These are phyloP conservation scores for Azemiops feae DNA, from an alignment of 2,113 vertebrate genomes.

Conservation along the genomic window DNA sequence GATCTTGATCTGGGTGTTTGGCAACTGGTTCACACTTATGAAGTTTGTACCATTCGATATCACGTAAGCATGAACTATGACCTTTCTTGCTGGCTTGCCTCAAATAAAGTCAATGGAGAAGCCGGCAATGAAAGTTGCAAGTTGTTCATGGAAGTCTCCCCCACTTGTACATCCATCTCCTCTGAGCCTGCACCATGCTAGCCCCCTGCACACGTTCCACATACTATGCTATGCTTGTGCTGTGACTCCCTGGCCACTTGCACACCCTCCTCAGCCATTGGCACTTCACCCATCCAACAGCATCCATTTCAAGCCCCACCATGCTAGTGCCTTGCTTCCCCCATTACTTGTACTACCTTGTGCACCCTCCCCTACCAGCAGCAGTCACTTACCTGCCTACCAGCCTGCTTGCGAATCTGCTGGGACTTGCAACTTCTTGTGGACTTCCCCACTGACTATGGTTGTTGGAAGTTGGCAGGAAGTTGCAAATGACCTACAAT, in stretches of 20 bases:
- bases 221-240: too few species aligned
- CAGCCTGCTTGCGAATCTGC: background rate
- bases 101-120: background rate
- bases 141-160: background rate
- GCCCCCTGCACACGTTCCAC: background rate
- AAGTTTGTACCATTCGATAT: background rate
- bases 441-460: background rate
- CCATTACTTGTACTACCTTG: background rate
- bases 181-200: background rate
- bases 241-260: too few species aligned
- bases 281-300: background rate
- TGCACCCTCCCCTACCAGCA: background rate
- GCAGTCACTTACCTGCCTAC: background rate
- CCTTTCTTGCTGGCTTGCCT: background rate
- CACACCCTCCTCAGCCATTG: background rate
- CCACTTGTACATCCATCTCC: background rate
- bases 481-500: background rate
- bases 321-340: background rate
- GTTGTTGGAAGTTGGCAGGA: background rate
- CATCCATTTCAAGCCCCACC: background rate
- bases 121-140: background rate
- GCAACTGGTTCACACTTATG: background rate
- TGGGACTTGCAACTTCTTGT: background rate
- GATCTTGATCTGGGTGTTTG: background rate
- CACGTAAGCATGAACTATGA: background rate